Evolutionary conservation across 1,140 invertebrate species (phyloP).

Genomic region (Heliconius melpomene): DNA sequence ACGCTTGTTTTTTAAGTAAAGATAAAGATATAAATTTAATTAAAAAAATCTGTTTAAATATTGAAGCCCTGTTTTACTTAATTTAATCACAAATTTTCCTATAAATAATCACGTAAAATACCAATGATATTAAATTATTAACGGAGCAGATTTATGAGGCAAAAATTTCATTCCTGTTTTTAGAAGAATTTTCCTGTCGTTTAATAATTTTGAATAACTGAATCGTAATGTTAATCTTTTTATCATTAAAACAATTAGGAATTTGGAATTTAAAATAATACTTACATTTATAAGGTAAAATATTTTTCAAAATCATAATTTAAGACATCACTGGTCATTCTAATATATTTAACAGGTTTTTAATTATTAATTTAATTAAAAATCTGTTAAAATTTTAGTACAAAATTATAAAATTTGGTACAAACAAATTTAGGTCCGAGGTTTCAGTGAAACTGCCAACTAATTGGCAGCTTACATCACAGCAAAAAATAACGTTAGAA

Average conservation of each 20-base stretch:
- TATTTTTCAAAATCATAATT: neutral
- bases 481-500: constrained; percentile 15
- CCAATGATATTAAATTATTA: neutral
- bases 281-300: too few species aligned
- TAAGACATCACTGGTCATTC: neutral
- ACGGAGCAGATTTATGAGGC: neutral
- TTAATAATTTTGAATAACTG: too few species aligned
- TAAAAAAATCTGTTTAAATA: too few species aligned
- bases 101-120: neutral
- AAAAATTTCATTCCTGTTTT: neutral
- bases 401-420: neutral
- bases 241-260: too few species aligned
- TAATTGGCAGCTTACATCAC: constrained; percentile 28
- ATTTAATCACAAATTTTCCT: neutral
- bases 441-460: neutral
- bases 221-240: too few species aligned
- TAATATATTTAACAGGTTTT: neutral
- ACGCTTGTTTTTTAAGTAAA: too few species aligned
- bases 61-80: neutral
- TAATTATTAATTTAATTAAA: neutral
- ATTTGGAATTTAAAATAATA: too few species aligned
- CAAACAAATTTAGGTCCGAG: constrained; percentile 1
- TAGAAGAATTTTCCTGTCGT: neutral
- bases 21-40: too few species aligned
- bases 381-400: neutral